These are phyloP conservation scores for Alethe castanea DNA, from an alignment of 2,113 vertebrate species.

Conservation along the genomic window DNA sequence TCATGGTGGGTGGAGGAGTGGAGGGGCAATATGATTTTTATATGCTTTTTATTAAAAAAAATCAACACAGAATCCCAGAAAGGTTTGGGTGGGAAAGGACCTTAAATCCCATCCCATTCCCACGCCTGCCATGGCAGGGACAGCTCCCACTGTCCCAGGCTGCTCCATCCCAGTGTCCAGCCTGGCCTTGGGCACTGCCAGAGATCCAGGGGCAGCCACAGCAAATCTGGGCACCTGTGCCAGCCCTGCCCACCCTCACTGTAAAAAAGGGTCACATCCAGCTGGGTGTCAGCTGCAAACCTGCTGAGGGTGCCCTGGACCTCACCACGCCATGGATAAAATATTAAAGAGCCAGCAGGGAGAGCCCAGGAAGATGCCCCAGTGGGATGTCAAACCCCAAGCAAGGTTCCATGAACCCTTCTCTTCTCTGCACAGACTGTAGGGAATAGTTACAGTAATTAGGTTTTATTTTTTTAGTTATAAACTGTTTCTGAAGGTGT, in stretches of 20 bases:
- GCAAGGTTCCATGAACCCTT: not conserved
- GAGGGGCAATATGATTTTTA: rapidly evolving
- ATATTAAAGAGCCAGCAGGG: not conserved
- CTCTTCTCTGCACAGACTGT: not conserved
- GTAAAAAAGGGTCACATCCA: not conserved
- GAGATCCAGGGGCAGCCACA: not conserved
- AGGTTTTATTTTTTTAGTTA: not conserved
- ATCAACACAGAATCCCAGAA: not conserved
- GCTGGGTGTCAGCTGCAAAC: not conserved
- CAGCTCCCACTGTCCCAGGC: not conserved
- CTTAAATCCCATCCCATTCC: rapidly evolving
- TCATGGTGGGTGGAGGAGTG: rapidly evolving
- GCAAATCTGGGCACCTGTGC: not conserved
- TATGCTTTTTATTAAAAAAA: rapidly evolving
- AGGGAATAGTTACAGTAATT: not conserved
- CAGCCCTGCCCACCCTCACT: rapidly evolving
- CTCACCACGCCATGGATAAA: rapidly evolving
- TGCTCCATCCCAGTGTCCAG: not conserved
- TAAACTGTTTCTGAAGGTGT: rapidly evolving
- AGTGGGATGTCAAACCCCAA: not conserved
- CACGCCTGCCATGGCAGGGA: not conserved
- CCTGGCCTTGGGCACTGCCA: not conserved
- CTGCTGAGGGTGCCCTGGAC: not conserved
- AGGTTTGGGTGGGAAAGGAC: not conserved
- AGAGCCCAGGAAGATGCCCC: not conserved